Evolutionary conservation across 2,797 vertebrate genomes (phyloP).

Genomic region (Chelmon rostratus): DNA sequence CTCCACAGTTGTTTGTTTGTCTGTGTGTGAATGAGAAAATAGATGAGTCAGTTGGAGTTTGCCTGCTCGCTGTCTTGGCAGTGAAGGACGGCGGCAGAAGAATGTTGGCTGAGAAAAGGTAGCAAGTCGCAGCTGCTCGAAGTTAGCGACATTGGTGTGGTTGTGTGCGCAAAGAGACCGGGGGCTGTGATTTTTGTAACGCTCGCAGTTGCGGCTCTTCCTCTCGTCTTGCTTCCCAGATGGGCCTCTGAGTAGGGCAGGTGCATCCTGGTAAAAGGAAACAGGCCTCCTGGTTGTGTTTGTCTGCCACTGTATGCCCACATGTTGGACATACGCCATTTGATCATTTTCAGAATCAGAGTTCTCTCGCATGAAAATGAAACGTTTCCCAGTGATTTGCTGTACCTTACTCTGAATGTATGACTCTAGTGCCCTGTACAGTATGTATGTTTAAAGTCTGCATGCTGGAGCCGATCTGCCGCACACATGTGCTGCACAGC

Average conservation of each 20-base stretch:
- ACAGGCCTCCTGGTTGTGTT: slow-evolving; percentile 37
- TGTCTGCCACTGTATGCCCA: slow-evolving; percentile 2
- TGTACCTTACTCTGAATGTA: neutral
- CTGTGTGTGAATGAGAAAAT: slow-evolving; percentile 60
- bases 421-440: neutral
- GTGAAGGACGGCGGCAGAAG: slow-evolving; percentile 56
- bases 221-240: slow-evolving; percentile 40
- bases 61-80: slow-evolving; percentile 72
- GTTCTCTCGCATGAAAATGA: neutral
- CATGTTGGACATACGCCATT: neutral
- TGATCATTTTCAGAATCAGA: neutral
- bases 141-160: slow-evolving; percentile 68
- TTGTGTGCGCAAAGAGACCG: slow-evolving; percentile 53
- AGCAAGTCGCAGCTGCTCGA: slow-evolving; percentile 71
- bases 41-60: slow-evolving; percentile 72
- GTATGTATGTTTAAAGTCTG: slow-evolving; percentile 10
- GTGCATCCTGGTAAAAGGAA: slow-evolving; percentile 66
- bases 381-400: neutral
- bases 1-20: slow-evolving; percentile 67
- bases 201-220: slow-evolving; percentile 59
- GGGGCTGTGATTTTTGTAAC: slow-evolving; percentile 24
- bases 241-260: slow-evolving; percentile 58
- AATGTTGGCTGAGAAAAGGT: slow-evolving; percentile 74
- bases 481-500: slow-evolving; percentile 66
- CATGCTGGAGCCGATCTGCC: slow-evolving; percentile 53